Evolutionary conservation across 2,113 vertebrate genomes (phyloP), one percentile per base, ranked within the genome.

Genomic region (Jaculus jaculus): DNA sequence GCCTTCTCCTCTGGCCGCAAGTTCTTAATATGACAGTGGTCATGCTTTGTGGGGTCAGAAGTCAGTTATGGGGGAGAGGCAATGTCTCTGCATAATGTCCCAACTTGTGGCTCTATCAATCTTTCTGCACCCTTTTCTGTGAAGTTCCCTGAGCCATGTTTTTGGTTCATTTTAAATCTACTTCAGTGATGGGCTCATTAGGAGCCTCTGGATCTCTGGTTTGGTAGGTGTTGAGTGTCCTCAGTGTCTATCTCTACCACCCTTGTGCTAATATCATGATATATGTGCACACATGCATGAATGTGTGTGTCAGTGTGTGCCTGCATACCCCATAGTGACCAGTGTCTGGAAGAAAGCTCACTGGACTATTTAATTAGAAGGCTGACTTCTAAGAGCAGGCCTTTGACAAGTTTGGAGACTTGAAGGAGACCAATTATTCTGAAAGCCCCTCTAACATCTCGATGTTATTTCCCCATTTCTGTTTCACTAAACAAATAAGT

Each of bases 341-440:
- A 66, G 54, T 83, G n/a, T 80, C 86, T 89, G 34, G 32, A 26
- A 63, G 84, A 91, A 94, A 92, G 72, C 37, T 2, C 58, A 82
- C 60, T 86, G 71, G 61, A 85, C 65, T 83, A 51, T 90, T 61
- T 39, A 81, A 78, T 87, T 39, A 81, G 71, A 80, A 92, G 73
- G 82, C 68, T 66, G 47, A 85, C 60, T 69, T 91, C 66, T 80
- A 89, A 58, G 54, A 89, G 16, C 66, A 65, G 21, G 20, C 68
- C 26, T 88, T 75, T 83, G 69, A 86, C 47, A 92, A 94, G 84
- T 24, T 60, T 16, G 21, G 6, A 32, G 28, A 23, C 28, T 16
- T 37, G 47, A 87, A 81, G 82, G 66, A 88, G 94, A 63, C 75
- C 89, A 90, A 92, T 96, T 92, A 90, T 30, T 75, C 51, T 65